Evolutionary conservation across 2,888 invertebrate genomes (phyloP), one percentile per base, ranked within the genome.

Genomic region (Drosophila cognata): DNA sequence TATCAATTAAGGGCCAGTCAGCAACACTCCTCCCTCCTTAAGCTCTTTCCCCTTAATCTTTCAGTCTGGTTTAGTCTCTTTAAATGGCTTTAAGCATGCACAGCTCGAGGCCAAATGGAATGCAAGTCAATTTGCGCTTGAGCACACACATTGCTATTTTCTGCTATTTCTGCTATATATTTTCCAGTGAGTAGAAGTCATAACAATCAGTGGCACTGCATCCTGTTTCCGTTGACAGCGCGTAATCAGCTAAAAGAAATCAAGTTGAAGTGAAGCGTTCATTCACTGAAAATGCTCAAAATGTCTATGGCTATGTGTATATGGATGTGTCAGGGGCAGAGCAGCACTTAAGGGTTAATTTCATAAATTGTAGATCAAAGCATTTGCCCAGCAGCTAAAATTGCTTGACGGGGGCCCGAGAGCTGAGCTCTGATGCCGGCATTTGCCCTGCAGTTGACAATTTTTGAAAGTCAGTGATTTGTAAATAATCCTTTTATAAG

Each of bases 401-500:
- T 56, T 65, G 63, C 21, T n/a, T 46, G 68, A 51, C 56, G 43
- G 13, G 21, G 36, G 48, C 46, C 46, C 46, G 21, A 46, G 25
- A 25, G 25, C 13, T 48, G 64, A n/a, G 58, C 64, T 68, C 55
- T 43, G 21, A 31, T 43, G 57, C 65, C 43, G 81, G 77, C 87
- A 81, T 86, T 84, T 81, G 81, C 81, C 82, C 90, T 91, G 89
- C 88, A 89, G 88, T 89, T 90, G 89, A 89, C 89, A 91, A 91
- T 90, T 88, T 90, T 88, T 84, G 82, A 89, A 90, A 91, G 82
- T 88, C 92, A 91, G 90, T 92, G 92, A 91, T 91, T 91, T 91
- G 92, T 91, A 89, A 91, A 91, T 92, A 92, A 92, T 92, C 92
- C 92, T 91, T 91, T 92, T 92, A 92, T 89, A 83, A 78, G 84